Conservation (phyloP, 1,140 invertebrate genomes). For the Diplogasteroides magnus region DNA sequence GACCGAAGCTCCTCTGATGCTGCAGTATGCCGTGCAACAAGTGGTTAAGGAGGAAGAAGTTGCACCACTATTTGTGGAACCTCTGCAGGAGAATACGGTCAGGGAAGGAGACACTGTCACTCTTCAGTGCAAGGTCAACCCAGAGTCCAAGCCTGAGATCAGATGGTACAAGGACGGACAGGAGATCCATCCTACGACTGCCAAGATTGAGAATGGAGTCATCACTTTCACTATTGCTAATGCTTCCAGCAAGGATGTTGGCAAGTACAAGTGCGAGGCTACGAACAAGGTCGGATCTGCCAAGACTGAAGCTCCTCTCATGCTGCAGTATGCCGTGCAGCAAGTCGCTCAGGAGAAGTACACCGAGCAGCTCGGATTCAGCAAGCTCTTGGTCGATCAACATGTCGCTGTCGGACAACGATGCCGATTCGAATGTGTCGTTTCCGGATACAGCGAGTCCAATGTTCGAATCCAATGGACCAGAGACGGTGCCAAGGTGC, state of each 20-base stretch:
- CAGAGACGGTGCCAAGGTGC: background rate
- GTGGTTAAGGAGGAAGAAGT: conserved; percentile 40
- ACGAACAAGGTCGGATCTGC: conserved; percentile 32
- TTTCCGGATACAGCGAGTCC: conserved; percentile 4
- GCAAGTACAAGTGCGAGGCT: conserved; percentile 41
- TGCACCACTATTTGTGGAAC: conserved; percentile 43
- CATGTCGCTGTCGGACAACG: conserved; percentile 19
- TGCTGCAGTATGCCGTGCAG: conserved; percentile 32
- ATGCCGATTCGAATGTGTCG: background rate
- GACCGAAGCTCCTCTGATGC: conserved; percentile 35
- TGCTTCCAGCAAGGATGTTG: conserved; percentile 41
- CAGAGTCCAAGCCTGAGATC: conserved; percentile 48
- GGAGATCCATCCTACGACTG: background rate
- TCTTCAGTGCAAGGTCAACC: conserved; percentile 43
- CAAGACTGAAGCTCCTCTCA: conserved; percentile 23
- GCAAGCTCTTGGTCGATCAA: conserved; percentile 18
- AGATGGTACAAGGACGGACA: conserved; percentile 43
- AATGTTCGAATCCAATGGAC: conserved; percentile 6
- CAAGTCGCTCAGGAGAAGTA: conserved; percentile 7
- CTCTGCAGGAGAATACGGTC: conserved; percentile 39
- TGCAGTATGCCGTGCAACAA: background rate
- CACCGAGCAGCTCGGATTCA: background rate
- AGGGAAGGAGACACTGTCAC: conserved; percentile 43
- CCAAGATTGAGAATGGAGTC: conserved; percentile 45
- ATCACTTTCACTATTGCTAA: conserved; percentile 41